Percentiles rank a stretch among this genome's conserved stretches.
These are phyloP conservation scores for Limulus polyphemus DNA, from an alignment of 2,888 invertebrate species.

Conservation along the genomic window DNA sequence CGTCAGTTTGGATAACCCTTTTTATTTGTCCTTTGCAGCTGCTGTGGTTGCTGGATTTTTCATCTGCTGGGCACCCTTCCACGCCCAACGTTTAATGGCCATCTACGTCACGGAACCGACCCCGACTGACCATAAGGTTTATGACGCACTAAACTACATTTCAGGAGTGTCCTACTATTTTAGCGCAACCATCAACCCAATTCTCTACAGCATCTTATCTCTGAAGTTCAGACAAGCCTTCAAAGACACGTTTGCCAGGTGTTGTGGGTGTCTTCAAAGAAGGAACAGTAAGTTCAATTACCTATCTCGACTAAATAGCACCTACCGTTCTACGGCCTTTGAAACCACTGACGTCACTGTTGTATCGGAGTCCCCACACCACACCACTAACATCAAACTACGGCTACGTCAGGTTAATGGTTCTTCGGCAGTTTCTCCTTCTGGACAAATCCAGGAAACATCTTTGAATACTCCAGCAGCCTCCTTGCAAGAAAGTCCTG, in stretches of 20 bases:
- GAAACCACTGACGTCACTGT: not conserved
- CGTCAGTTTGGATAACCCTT: no score
- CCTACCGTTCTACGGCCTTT: not conserved
- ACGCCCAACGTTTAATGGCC: constrained; percentile 68
- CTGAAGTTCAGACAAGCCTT: no score
- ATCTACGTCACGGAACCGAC: constrained; percentile 28
- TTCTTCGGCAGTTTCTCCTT: not conserved
- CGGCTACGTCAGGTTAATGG: not conserved
- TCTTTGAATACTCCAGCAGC: not conserved
- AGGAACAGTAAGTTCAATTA: no score
- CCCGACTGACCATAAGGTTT: constrained; percentile 26
- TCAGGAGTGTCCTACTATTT: constrained; percentile 37
- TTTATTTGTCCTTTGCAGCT: no score
- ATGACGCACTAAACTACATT: constrained; percentile 33
- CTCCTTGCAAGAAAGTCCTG: not conserved
- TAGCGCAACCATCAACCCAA: constrained; percentile 33
- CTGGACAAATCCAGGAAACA: not conserved
- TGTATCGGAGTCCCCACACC: not conserved
- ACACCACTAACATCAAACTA: not conserved
- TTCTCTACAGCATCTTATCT: no score
- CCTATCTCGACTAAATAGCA: no score
- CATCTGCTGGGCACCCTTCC: no score
- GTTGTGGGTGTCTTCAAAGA: no score
- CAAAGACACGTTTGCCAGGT: no score
- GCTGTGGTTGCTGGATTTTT: no score